phyloP scores from a whole-genome alignment of 2,113 vertebrate genomes.

The Amazona guildingii region DNA sequence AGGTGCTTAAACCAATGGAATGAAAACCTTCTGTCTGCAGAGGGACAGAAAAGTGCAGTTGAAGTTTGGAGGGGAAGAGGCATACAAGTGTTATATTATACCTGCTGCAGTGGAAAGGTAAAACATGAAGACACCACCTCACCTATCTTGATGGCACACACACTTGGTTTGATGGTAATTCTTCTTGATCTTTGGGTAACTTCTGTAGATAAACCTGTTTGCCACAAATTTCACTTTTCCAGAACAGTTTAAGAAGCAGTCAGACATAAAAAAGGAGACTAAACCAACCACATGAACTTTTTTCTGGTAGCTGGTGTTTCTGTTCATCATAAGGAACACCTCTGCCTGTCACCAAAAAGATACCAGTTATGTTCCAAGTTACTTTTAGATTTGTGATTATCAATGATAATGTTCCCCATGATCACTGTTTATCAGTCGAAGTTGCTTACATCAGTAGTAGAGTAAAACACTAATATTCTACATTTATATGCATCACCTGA shows the following conservation, averaged over 20 bases:
- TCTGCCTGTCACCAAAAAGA: neutral
- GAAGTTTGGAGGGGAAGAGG: neutral
- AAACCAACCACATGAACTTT: fast-evolving
- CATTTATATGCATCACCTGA: neutral
- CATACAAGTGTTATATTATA: neutral
- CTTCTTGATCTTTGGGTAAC: neutral
- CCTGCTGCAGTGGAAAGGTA: neutral
- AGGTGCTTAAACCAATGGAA: neutral
- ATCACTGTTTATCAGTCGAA: neutral
- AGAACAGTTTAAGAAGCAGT: neutral
- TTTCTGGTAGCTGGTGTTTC: neutral
- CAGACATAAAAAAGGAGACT: neutral
- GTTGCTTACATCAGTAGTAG: neutral
- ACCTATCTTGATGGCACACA: neutral
- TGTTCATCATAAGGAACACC: neutral
- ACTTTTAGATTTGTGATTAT: neutral
- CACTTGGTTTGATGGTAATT: neutral
- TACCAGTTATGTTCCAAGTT: neutral
- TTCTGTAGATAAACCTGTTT: neutral
- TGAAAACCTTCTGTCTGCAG: neutral
- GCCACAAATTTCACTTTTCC: neutral
- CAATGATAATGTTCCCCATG: neutral
- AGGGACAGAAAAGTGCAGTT: neutral
- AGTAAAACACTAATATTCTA: neutral
- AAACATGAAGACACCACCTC: neutral